A percentile compares a stretch with the other conserved stretches of the same genome.
These are phyloP conservation scores for Epizoanthus rinbou DNA, from an alignment of 92 coral and sea anemone genomes.

Conservation along the genomic window DNA sequence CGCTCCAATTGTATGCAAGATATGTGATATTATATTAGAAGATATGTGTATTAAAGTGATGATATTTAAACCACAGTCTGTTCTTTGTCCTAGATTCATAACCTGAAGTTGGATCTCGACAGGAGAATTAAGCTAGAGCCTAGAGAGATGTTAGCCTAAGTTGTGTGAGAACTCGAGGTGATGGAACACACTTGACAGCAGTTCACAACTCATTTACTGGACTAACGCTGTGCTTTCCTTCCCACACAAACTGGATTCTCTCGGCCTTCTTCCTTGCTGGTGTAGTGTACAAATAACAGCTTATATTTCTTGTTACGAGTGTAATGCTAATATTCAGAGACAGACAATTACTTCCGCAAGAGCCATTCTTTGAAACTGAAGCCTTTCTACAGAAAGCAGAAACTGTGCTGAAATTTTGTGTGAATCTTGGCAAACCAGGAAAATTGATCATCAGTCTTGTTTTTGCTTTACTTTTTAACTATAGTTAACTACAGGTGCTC, in stretches of 20 bases:
- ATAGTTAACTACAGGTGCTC: not conserved
- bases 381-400: not conserved
- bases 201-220: slow-evolving; percentile 30
- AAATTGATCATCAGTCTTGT: not conserved
- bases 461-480: not conserved
- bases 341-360: not conserved
- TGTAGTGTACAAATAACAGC: not conserved
- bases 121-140: slow-evolving; percentile 48
- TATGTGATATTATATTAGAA: not conserved
- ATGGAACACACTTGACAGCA: slow-evolving; percentile 13
- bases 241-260: slow-evolving; percentile 9
- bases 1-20: slow-evolving; percentile 5
- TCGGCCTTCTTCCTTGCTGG: slow-evolving; percentile 7
- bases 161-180: slow-evolving; percentile 24
- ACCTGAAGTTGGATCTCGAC: slow-evolving; percentile 48
- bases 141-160: slow-evolving; percentile 50
- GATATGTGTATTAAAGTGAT: slow-evolving; percentile 42
- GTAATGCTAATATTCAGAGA: not conserved
- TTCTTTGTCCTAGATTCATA: slow-evolving; percentile 46
- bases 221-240: slow-evolving; percentile 20
- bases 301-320: not conserved
- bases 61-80: slow-evolving; percentile 30
- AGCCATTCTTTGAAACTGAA: not conserved
- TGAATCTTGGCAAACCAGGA: not conserved
- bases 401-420: not conserved